Conservation (phyloP, 2,113 vertebrate species). For the Laticauda colubrina region DNA sequence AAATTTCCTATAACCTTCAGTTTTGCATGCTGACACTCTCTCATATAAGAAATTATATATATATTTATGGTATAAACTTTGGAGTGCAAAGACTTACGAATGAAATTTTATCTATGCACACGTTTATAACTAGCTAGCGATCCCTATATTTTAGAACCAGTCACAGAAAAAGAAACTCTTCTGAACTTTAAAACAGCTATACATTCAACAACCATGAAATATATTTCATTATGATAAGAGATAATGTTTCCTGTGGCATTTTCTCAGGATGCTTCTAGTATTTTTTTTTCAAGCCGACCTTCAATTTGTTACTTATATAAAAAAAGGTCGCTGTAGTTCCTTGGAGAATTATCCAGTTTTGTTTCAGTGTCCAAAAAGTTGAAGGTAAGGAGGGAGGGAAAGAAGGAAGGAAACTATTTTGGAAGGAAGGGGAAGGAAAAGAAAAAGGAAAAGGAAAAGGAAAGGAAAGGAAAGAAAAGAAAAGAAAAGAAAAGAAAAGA, state of each 20-base stretch:
- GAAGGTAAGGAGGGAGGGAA: neutral
- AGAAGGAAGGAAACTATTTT: neutral
- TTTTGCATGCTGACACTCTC: neutral
- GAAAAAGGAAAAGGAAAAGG: conserved; percentile 28
- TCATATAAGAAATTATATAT: neutral
- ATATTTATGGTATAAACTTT: neutral
- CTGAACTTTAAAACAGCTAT: conserved; percentile 22
- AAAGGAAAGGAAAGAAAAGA: neutral
- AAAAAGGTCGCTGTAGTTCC: conserved; percentile 18
- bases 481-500: no score
- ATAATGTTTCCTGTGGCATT: conserved; percentile 34
- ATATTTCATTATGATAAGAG: conserved; percentile 15
- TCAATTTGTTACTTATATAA: conserved; percentile 45
- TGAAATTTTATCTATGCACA: conserved; percentile 16
- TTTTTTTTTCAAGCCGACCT: conserved; percentile 54
- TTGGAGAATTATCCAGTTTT: conserved; percentile 39
- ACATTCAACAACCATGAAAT: conserved; percentile 8
- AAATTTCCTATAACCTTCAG: neutral
- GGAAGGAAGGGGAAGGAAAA: conserved; percentile 14
- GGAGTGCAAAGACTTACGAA: neutral
- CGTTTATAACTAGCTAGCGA: neutral
- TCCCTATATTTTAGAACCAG: conserved; percentile 7
- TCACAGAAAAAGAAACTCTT: neutral
- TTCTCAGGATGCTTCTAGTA: conserved; percentile 20
- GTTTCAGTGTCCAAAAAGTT: conserved; percentile 49